phyloP scores from a whole-genome alignment of 2,113 vertebrate genomes.

The Embiotoca jacksoni region DNA sequence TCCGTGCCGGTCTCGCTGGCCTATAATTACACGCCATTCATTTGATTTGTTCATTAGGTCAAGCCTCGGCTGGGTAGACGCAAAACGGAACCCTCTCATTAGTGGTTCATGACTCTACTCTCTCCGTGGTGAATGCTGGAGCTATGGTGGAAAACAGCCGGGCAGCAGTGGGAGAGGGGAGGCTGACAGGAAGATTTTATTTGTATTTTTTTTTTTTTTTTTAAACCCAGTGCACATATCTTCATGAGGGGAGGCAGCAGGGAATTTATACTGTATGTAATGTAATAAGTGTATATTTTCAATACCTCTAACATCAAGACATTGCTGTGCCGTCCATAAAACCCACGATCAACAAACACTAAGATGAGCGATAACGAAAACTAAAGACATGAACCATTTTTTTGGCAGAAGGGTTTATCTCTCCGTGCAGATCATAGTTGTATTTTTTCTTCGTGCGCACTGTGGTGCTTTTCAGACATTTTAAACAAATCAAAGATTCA shows the following conservation, averaged over 20 bases:
- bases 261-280: neutral
- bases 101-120: conserved; percentile 81
- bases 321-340: conserved; percentile 3
- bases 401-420: neutral
- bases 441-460: neutral
- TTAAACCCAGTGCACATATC: conserved; percentile 52
- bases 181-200: conserved; percentile 45
- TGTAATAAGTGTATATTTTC: neutral
- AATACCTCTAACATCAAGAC: conserved; percentile 4
- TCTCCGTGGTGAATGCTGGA: conserved; percentile 66
- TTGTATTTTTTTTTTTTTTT: conserved; percentile 34
- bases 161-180: conserved; percentile 42
- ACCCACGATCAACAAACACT: neutral
- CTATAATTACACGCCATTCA: conserved; percentile 83
- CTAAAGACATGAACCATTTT: neutral
- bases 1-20: conserved; percentile 69
- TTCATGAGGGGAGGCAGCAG: conserved; percentile 23
- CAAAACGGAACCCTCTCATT: conserved; percentile 81
- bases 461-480: conserved; percentile 14
- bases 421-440: neutral
- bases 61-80: conserved; percentile 74
- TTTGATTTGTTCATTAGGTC: conserved; percentile 85
- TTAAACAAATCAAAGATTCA: conserved; percentile 13
- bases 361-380: neutral
- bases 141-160: conserved; percentile 66